phyloP scores from a whole-genome alignment of 2,888 invertebrate species.

The Oasisia sp. region DNA sequence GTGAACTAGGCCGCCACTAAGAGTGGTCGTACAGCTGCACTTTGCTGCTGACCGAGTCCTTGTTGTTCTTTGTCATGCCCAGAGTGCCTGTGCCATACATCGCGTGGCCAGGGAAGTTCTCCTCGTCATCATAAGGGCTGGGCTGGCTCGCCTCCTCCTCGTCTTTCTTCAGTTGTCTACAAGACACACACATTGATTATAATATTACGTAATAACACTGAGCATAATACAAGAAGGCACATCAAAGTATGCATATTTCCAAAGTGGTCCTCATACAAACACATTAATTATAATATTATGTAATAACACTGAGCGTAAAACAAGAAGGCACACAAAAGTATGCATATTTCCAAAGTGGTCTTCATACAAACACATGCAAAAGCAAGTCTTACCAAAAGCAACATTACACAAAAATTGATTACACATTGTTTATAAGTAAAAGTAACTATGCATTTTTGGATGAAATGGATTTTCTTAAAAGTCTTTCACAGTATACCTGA shows the following conservation, averaged over 20 bases:
- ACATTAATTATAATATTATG: too few species aligned
- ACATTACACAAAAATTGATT: not conserved
- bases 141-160: not conserved
- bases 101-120: conserved; percentile 4
- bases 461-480: not conserved
- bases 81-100: not conserved
- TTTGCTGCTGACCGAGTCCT: not conserved
- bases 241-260: too few species aligned
- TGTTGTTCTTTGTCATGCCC: not conserved
- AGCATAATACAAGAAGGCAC: too few species aligned
- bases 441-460: not conserved
- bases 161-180: not conserved
- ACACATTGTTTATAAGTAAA: not conserved
- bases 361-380: not conserved
- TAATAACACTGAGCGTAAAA: too few species aligned
- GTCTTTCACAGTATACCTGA: not conserved
- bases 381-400: not conserved
- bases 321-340: too few species aligned
- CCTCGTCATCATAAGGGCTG: not conserved
- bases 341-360: too few species aligned
- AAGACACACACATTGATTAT: not conserved
- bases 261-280: not conserved
- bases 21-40: not conserved
- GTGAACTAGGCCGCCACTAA: not conserved
- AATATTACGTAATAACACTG: too few species aligned